Evolutionary conservation across 1,140 invertebrate genomes (phyloP).

Genomic region (Macrotrachela quadricornifera): DNA sequence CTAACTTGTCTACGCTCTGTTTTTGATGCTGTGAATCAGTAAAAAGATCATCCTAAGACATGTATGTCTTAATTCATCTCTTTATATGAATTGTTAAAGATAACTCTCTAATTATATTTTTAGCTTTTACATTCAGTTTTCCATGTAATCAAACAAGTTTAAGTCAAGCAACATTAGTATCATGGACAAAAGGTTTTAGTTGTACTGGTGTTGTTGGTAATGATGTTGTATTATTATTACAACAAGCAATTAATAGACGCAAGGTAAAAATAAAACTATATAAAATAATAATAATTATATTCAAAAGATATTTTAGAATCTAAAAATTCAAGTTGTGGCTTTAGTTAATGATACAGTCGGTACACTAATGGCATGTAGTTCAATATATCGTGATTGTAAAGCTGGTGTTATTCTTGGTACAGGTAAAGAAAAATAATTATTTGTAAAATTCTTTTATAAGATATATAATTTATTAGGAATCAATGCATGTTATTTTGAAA

Average conservation of each 20-base stretch:
- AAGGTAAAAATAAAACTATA: conserved; percentile 32
- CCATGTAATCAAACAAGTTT: conserved; percentile 72
- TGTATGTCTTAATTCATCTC: too few relatives aligned
- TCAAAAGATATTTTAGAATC: not conserved
- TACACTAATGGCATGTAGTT: conserved; percentile 87
- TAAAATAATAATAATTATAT: not conserved
- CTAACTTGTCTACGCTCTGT: too few relatives aligned
- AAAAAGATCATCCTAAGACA: too few relatives aligned
- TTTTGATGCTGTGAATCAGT: too few relatives aligned
- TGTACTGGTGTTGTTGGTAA: conserved; percentile 62
- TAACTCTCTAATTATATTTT: too few relatives aligned
- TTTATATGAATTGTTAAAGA: too few relatives aligned
- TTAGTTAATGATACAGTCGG: conserved; percentile 37
- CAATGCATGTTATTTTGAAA: conserved; percentile 92
- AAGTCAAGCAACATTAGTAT: conserved; percentile 60
- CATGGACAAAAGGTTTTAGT: conserved; percentile 88
- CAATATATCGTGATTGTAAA: conserved; percentile 41
- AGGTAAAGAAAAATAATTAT: conserved; percentile 37
- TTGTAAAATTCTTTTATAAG: too few relatives aligned
- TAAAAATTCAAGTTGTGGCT: conserved; percentile 6
- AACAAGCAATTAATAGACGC: conserved; percentile 48
- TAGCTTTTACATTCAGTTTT: conserved; percentile 98
- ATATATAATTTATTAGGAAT: conserved; percentile 25
- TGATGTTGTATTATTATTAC: conserved; percentile 60
- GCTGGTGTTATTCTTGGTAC: conserved; percentile 41